phyloP scores from a whole-genome alignment of 2,888 invertebrate species.

The Conchocele bisecta region DNA sequence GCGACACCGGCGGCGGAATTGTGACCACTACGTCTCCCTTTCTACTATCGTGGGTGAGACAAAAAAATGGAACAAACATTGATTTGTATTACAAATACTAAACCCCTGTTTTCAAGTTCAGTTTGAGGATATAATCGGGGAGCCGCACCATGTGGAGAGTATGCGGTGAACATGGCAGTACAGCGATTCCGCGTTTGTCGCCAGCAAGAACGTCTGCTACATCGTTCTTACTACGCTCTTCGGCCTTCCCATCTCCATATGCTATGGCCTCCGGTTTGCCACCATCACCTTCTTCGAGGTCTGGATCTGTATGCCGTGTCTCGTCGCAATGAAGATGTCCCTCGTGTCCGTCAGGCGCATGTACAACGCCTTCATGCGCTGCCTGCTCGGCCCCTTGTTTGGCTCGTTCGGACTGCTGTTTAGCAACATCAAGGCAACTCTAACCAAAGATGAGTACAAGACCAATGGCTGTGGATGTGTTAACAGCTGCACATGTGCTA shows the following conservation, averaged over 20 bases:
- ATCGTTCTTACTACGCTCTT: not conserved
- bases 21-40: too few species aligned
- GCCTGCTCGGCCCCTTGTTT: not conserved
- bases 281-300: not conserved
- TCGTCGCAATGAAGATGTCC: not conserved
- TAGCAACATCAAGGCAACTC: not conserved
- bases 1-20: too few species aligned
- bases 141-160: slow-evolving; percentile 8
- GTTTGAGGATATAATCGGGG: slow-evolving; percentile 7
- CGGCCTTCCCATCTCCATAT: not conserved
- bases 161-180: slow-evolving; percentile 1
- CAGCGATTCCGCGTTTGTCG: too few species aligned
- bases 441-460: too few species aligned
- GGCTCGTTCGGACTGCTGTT: not conserved
- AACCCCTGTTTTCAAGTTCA: slow-evolving; percentile 1
- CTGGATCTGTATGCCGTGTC: slow-evolving; percentile 8
- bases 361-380: not conserved
- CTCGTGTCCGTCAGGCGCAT: not conserved
- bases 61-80: too few species aligned
- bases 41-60: too few species aligned
- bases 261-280: slow-evolving; percentile 2
- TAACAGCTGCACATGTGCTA: too few species aligned
- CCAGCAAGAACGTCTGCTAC: too few species aligned
- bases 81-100: too few species aligned
- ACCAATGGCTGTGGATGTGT: too few species aligned